Evolutionary conservation across 2,113 vertebrate genomes (phyloP).

Genomic region (Ibidorhyncha struthersii): DNA sequence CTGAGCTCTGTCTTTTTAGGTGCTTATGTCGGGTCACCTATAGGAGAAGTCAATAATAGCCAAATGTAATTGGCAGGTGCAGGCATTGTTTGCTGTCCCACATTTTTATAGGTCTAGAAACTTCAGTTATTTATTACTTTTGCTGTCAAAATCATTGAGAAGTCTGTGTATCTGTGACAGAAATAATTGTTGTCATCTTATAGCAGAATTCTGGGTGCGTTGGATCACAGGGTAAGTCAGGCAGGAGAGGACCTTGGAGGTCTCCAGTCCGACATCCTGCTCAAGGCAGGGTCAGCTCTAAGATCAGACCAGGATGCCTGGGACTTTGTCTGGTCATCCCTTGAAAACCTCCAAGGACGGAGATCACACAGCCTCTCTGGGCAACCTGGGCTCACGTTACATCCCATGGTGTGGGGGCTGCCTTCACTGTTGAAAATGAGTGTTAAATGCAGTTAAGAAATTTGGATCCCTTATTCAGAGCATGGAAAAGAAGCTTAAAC

Average conservation of each 20-base stretch:
- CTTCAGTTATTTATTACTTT: neutral
- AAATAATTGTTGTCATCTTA: neutral
- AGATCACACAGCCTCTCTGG: neutral
- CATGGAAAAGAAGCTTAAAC: neutral
- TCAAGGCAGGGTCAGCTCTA: neutral
- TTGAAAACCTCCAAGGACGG: neutral
- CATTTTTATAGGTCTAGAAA: neutral
- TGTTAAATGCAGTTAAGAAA: neutral
- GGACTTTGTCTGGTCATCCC: neutral
- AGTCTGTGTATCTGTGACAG: neutral
- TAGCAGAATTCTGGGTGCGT: neutral
- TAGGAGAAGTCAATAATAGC: neutral
- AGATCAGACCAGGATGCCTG: neutral
- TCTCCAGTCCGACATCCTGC: neutral
- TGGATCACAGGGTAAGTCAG: neutral
- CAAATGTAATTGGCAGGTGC: neutral
- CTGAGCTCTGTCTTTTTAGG: neutral
- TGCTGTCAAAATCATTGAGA: neutral
- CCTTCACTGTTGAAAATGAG: neutral
- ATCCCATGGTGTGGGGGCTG: neutral
- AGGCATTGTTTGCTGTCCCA: neutral
- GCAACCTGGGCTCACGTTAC: neutral
- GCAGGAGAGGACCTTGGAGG: fast-evolving
- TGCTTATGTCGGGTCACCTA: neutral
- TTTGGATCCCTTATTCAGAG: neutral